Base-by-base conservation (phyloP, 1,140 invertebrate species). In the Rhagoletis zephyria region DNA sequence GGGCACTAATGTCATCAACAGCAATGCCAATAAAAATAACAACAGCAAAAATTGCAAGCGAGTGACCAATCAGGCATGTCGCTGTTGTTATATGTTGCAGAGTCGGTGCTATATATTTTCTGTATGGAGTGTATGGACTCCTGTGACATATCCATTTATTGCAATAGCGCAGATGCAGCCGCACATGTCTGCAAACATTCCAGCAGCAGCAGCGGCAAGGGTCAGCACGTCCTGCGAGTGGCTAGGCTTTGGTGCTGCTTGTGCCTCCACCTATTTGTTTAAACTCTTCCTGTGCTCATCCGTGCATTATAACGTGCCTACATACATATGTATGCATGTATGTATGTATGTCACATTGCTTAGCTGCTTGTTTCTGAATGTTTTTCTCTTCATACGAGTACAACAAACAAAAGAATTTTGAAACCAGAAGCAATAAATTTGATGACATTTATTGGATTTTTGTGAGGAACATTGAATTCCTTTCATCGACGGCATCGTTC, bases 391-490 rank as follows among this genome's bases (percentile, higher is more conserved):
- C 51, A 56, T 56, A 56, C 10, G 51, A 56, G 30, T 30, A 45
- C 45, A 85, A 85, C 81, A 85, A 85, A 85, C 85, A 85, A 85
- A 61, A 85, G 85, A 85, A 85, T 85, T 85, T 85, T 85, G 85
- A 85, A 85, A 85, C 85, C 60, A 85, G 60, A 91, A 90, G 90
- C 91, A 91, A 91, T 91, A 91, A 91, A 91, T 91, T 91, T 90
- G 89, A 90, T 87, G 90, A 91, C 91, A 91, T 91, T 91, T 91
- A 91, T 91, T 91, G 91, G 91, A 91, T 91, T 91, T 91, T 91
- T 87, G 85, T 42, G 60, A 61, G 56, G 85, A 61, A 63, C 85
- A 85, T 85, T 85, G 85, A 85, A 85, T 85, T 85, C 85, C 56
- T 85, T 85, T 85, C 85, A 85, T 16, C 48, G 48, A 16, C 48